A percentile compares a stretch with the other conserved stretches of the same genome.
phyloP scores from a whole-genome alignment of 2,797 vertebrate genomes.

The Pangasius djambal region DNA sequence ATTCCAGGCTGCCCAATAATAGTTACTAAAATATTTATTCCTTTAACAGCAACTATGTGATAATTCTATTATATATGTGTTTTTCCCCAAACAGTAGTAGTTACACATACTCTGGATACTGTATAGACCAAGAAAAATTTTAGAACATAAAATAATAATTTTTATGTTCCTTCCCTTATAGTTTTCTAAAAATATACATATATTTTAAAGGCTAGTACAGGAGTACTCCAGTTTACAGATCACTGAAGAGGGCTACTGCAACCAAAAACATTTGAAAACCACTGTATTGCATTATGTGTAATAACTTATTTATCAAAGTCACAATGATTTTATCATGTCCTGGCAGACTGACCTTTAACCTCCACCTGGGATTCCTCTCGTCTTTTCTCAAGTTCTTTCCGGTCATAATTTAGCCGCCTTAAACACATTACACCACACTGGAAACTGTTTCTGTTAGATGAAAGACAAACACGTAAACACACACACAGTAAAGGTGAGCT shows the following conservation, averaged over 20 bases:
- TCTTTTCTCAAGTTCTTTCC: slow-evolving; percentile 89
- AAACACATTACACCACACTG: slow-evolving; percentile 98
- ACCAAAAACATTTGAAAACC: not conserved
- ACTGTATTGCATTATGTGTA: not conserved
- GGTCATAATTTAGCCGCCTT: slow-evolving; percentile 92
- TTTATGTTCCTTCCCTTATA: too few species aligned
- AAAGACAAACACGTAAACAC: not conserved
- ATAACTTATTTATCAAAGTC: not conserved
- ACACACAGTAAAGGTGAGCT: not conserved
- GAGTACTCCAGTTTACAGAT: not conserved
- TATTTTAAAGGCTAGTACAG: not conserved
- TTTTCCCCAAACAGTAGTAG: not conserved
- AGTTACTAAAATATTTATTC: not conserved
- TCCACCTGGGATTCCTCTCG: slow-evolving; percentile 87
- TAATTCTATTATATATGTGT: not conserved
- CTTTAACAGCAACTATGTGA: not conserved
- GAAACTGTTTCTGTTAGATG: slow-evolving; percentile 88
- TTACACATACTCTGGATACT: not conserved
- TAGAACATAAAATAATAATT: too few species aligned
- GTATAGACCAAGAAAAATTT: not conserved
- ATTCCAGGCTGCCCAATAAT: not conserved
- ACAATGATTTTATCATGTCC: not conserved
- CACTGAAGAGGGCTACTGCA: not conserved
- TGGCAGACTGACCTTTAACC: slow-evolving; percentile 74
- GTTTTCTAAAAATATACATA: too few species aligned